A percentile compares a stretch with the other conserved stretches of the same genome.
These are phyloP conservation scores for Pseudonaja textilis DNA, from an alignment of 2,113 vertebrate genomes.

Conservation along the genomic window DNA sequence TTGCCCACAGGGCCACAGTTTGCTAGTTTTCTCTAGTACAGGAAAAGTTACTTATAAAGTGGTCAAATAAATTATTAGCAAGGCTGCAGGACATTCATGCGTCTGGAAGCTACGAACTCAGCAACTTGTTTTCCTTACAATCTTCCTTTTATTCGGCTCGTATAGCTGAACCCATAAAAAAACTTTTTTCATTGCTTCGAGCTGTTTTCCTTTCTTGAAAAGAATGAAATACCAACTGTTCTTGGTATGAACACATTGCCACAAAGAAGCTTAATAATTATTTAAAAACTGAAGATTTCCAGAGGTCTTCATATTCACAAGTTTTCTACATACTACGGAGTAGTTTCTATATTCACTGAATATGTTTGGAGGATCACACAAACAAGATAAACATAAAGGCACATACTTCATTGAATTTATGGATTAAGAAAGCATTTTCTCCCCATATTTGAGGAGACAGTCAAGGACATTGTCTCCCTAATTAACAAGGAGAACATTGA, in stretches of 20 bases:
- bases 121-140: background rate
- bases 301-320: background rate
- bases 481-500: background rate
- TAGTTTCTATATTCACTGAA: background rate
- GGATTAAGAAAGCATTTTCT: background rate
- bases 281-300: background rate
- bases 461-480: background rate
- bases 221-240: constrained; percentile 14
- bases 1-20: constrained; percentile 37
- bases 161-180: constrained; percentile 35
- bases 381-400: background rate
- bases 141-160: constrained; percentile 19
- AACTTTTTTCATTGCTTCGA: constrained; percentile 29
- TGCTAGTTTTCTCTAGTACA: background rate
- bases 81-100: background rate
- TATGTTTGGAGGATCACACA: background rate
- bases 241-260: constrained; percentile 1
- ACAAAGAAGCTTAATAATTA: background rate
- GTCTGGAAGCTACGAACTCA: constrained; percentile 29
- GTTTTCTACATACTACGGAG: background rate
- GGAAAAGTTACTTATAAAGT: constrained; percentile 16
- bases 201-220: constrained; percentile 37
- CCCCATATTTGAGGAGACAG: background rate
- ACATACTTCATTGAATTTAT: background rate
- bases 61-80: constrained; percentile 49